Base-by-base conservation (phyloP, 2,888 invertebrate species). In the Caenorhabditis zanzibari region DNA sequence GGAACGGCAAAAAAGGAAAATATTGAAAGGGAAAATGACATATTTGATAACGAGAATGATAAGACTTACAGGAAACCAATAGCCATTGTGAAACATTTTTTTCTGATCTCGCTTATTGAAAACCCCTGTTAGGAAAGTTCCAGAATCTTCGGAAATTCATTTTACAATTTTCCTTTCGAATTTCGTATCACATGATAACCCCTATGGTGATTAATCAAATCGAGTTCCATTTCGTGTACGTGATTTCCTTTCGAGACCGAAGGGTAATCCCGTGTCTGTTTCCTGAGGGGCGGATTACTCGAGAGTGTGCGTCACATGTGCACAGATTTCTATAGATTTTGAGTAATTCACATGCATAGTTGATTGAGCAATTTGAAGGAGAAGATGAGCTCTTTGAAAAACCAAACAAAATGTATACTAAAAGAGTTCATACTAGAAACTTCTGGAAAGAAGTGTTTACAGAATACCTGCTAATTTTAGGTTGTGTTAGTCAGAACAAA, bases 191-290 rank as follows among this genome's bases (percentile, higher is more conserved):
- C 44, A 24, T 44, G 61, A 5, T 63, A 44, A 16, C 5, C 19
- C 10, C 5, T 19, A 6, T 14, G 44, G 61, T 64, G 64, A 64
- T 64, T 49, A 49, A n/a, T 52, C 66, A 32, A 47, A n/a, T 16
- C 3, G 28, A 26, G 32, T 32, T 32, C 38, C 5, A 38, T 6
- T 10, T 38, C 38, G 12, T 38, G 14, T 52, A 66, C 47, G 66
- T 66, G 66, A 66, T 66, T 66, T 66, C 66, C 66, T 49, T 28
- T n/a, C 12, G 44, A 63, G 41, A 54, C 54, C 19, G 19, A 44
- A 63, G 44, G 63, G 24, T 63, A 63, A 63, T 63, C 63, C 24
- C 5, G 16, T 63, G 63, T 63, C 63, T 63, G 63, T 63, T 63
- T 63, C 63, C 44, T 44, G 22, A 52, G 52, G 10, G 24, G 24